Base-by-base conservation (phyloP, 2,113 vertebrate genomes). In the Clarias magur region DNA sequence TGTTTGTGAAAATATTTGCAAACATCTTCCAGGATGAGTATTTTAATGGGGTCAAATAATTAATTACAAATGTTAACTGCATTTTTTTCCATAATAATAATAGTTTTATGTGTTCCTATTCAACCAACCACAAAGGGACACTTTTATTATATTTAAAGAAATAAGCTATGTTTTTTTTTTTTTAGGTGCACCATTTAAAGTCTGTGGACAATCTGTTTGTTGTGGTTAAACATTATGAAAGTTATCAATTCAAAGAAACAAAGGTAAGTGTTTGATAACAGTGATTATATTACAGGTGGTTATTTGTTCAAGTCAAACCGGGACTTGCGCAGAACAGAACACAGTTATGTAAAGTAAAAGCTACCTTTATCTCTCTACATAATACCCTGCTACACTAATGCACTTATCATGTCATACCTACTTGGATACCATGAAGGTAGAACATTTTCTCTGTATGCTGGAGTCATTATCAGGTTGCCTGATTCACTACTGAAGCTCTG, bases 181-280 rank as follows among this genome's bases (percentile, higher is more conserved):
- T 84, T 3, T 1, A 99, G 98, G 97, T 98, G 85, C 98, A 99
- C 91, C 96, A 92, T 5, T 93, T 99, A 38, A 95, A 95, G 89
- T 99, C 98, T 34, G 97, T 99, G 88, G 98, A 99, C 92, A 99
- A 99, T 86, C 93, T 99, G 56, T 99, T 99, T 93, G 98, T 99
- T 38, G 96, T 99, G 4, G 96, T 99, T 82, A 91, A 97, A 78
- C 96, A 98, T 80, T 97, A 96, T 92, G 95, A 94, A 80, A 95
- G 97, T 87, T 99, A 96, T 65, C 94, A 94, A 0, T 99, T 99
- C 88, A 97, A 97, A 93, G 95, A 96, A 79, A 95, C 91, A 73
- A 99, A 99, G 97, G 98, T 99, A 93, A 93, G 91, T 23, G 0
- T 62, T 13, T 1, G 0, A n/a, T 0, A 13, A 17, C 11, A 42